Conservation (phyloP, 2,797 vertebrate genomes). For the Siniperca undulata region DNA sequence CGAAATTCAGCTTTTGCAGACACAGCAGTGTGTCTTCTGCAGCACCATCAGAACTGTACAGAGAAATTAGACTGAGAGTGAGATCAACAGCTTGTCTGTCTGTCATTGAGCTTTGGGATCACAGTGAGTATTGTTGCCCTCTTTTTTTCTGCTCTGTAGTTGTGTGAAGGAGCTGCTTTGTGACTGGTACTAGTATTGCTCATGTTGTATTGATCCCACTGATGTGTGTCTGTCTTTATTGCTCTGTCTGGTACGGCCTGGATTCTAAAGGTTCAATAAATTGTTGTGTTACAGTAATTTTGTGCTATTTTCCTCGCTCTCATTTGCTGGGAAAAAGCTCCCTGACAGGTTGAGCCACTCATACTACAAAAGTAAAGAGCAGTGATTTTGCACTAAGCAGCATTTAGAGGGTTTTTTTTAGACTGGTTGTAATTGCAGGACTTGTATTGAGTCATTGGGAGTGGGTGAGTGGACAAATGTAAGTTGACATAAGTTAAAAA, state of each 20-base stretch:
- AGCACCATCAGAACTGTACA: not conserved
- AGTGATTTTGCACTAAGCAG: not conserved
- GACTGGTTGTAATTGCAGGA: conserved; percentile 10
- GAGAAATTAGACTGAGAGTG: conserved; percentile 6
- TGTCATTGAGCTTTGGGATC: conserved; percentile 24
- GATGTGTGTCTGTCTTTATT: not conserved
- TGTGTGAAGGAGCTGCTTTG: conserved; percentile 40
- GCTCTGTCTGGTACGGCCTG: conserved; percentile 26
- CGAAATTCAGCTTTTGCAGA: conserved; percentile 54
- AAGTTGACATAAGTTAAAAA: not conserved
- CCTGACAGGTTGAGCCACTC: not conserved
- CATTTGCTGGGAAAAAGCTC: not conserved
- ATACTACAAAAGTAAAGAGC: conserved; percentile 1
- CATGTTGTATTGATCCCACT: conserved; percentile 25
- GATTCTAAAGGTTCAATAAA: conserved; percentile 10
- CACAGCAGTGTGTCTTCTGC: not conserved
- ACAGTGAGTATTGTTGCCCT: conserved; percentile 63
- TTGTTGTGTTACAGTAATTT: conserved; percentile 17
- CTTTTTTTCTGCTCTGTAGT: conserved; percentile 15
- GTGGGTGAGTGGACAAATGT: not conserved
- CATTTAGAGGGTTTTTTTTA: conserved; percentile 1
- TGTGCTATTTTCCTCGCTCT: not conserved
- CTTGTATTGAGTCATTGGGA: conserved; percentile 9
- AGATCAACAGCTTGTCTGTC: conserved; percentile 21
- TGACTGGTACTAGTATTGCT: conserved; percentile 45